phyloP scores from a whole-genome alignment of 1,140 invertebrate species.

The Agrypnia vestita region DNA sequence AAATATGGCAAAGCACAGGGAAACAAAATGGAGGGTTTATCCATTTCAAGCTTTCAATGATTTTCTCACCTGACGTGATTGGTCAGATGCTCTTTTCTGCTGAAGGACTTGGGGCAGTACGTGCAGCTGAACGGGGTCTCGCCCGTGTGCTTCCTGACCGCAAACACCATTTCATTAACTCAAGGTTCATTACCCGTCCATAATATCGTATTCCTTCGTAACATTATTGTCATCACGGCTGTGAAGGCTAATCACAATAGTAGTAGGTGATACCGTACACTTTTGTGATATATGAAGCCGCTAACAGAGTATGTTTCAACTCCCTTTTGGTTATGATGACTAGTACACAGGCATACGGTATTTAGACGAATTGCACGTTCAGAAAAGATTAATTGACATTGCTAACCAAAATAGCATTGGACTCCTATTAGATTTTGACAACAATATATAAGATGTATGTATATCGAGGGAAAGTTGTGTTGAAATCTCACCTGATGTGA shows the following conservation, averaged over 20 bases:
- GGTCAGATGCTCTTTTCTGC: conserved; percentile 79
- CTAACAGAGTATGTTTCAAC: too few relatives aligned
- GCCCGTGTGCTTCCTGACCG: conserved; percentile 75
- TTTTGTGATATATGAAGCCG: too few relatives aligned
- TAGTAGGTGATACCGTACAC: too few relatives aligned
- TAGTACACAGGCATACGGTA: too few relatives aligned
- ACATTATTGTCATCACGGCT: background rate
- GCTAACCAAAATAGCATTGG: too few relatives aligned
- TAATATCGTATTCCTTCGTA: background rate
- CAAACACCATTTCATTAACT: conserved; percentile 35
- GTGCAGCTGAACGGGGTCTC: conserved; percentile 79
- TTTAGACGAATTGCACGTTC: too few relatives aligned
- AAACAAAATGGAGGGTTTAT: background rate
- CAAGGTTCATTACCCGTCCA: background rate
- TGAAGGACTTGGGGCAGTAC: conserved; percentile 82
- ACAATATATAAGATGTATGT: too few relatives aligned
- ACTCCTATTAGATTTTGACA: too few relatives aligned
- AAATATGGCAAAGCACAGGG: background rate
- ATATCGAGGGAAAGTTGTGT: too few relatives aligned
- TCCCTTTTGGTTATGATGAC: too few relatives aligned
- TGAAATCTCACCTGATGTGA: conserved; percentile 64
- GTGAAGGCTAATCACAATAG: too few relatives aligned
- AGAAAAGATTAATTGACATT: too few relatives aligned
- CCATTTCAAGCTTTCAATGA: conserved; percentile 15
- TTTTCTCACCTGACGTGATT: conserved; percentile 72